phyloP scores from a whole-genome alignment of 2,113 vertebrate species.

The Carassius auratus region DNA sequence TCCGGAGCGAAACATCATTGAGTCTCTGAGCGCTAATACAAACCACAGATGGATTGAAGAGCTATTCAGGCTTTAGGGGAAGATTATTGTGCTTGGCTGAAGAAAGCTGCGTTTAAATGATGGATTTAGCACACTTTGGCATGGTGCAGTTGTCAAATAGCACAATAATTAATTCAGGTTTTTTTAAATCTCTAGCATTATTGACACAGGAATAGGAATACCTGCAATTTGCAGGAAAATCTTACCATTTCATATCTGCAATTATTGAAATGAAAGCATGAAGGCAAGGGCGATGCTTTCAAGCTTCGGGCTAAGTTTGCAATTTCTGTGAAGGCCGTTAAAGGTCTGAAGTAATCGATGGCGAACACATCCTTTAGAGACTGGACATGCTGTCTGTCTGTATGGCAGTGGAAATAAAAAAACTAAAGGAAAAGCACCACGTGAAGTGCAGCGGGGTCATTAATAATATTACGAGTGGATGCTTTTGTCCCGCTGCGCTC shows the following conservation, averaged over 20 bases:
- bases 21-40: not conserved
- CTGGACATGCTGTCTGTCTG: not conserved
- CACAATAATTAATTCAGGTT: constrained; percentile 39
- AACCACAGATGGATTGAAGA: constrained; percentile 30
- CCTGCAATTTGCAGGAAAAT: constrained; percentile 62
- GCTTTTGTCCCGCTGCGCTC: not conserved
- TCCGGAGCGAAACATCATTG: constrained; percentile 26
- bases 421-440: not conserved
- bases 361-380: not conserved
- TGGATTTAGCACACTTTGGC: constrained; percentile 49
- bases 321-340: constrained; percentile 37
- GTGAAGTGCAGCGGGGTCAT: not conserved
- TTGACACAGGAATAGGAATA: constrained; percentile 60
- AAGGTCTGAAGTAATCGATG: constrained; percentile 38
- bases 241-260: constrained; percentile 55
- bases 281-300: not conserved
- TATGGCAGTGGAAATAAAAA: not conserved
- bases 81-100: constrained; percentile 52
- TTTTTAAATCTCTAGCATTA: constrained; percentile 17
- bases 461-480: constrained; percentile 6
- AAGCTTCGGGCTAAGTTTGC: not conserved
- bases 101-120: constrained; percentile 38
- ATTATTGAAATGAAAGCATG: constrained; percentile 61
- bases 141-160: constrained; percentile 20
- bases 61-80: constrained; percentile 23